These are phyloP conservation scores for Eufriesea mexicana DNA, from an alignment of 1,140 invertebrate species.

Conservation along the genomic window DNA sequence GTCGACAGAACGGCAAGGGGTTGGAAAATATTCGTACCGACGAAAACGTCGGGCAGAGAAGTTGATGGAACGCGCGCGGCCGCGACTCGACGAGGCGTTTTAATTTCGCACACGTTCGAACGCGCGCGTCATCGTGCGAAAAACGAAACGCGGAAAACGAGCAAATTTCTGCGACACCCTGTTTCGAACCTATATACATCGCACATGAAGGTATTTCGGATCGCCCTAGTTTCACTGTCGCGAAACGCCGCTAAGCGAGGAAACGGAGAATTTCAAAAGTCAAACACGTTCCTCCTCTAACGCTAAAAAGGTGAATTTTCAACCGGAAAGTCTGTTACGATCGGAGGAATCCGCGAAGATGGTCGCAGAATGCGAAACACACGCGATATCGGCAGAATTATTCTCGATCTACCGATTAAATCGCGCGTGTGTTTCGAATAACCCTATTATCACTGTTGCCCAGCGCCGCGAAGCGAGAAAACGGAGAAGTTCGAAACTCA, in stretches of 20 bases:
- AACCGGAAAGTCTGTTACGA: too few relatives aligned
- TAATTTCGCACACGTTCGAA: slow-evolving; percentile 38
- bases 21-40: slow-evolving; percentile 1
- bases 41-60: slow-evolving; percentile 23
- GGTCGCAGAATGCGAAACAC: too few relatives aligned
- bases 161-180: slow-evolving; percentile 12
- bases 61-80: not conserved
- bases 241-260: not conserved
- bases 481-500: rapidly evolving
- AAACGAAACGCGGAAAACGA: slow-evolving; percentile 3
- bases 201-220: not conserved
- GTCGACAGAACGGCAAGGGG: not conserved
- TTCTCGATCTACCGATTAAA: too few relatives aligned
- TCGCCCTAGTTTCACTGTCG: not conserved
- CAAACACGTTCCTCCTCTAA: too few relatives aligned
- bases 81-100: slow-evolving; percentile 30
- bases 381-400: too few relatives aligned
- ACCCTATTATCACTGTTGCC: too few relatives aligned
- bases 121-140: slow-evolving; percentile 18
- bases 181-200: too few relatives aligned
- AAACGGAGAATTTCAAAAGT: rapidly evolving
- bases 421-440: too few relatives aligned
- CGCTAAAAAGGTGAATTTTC: too few relatives aligned
- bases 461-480: not conserved
- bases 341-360: too few relatives aligned